A percentile compares a stretch with the other conserved stretches of the same genome.
Conservation (phyloP, 2,797 vertebrate genomes). For the Triplophysa yarkandensis region DNA sequence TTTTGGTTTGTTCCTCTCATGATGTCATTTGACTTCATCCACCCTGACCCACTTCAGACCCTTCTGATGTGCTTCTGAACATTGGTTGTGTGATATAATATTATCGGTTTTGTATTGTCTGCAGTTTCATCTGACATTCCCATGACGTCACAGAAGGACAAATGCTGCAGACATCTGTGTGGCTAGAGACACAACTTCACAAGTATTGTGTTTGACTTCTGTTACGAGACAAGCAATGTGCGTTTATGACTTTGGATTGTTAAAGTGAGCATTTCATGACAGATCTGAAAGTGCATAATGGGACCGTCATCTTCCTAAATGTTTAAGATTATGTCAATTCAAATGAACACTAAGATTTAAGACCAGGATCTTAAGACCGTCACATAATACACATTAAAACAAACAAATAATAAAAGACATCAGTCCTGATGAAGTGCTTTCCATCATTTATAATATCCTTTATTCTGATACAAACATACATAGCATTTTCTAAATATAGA, state of each 20-base stretch:
- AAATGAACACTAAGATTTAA: too few relatives aligned
- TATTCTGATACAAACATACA: constrained; percentile 92
- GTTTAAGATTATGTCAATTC: too few relatives aligned
- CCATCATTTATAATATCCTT: constrained; percentile 70
- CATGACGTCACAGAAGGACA: neutral
- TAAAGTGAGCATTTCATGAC: too few relatives aligned
- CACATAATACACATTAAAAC: neutral
- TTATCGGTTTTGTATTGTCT: constrained; percentile 54
- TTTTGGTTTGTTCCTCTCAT: neutral
- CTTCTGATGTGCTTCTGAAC: neutral
- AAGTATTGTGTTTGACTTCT: neutral
- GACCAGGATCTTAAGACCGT: too few relatives aligned
- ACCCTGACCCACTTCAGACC: too few relatives aligned
- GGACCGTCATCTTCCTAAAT: too few relatives aligned
- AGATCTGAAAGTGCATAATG: too few relatives aligned
- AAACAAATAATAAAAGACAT: neutral
- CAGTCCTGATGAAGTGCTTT: constrained; percentile 41
- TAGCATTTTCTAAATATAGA: constrained; percentile 87
- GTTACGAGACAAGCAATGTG: neutral
- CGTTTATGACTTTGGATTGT: neutral
- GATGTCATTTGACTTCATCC: neutral
- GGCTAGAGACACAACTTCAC: neutral
- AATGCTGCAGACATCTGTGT: neutral
- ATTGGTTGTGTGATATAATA: too few relatives aligned
- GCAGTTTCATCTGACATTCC: neutral